Percentiles rank a stretch among this genome's conserved stretches.
Conservation (phyloP, 2,797 vertebrate genomes). For the Alectoris magna region DNA sequence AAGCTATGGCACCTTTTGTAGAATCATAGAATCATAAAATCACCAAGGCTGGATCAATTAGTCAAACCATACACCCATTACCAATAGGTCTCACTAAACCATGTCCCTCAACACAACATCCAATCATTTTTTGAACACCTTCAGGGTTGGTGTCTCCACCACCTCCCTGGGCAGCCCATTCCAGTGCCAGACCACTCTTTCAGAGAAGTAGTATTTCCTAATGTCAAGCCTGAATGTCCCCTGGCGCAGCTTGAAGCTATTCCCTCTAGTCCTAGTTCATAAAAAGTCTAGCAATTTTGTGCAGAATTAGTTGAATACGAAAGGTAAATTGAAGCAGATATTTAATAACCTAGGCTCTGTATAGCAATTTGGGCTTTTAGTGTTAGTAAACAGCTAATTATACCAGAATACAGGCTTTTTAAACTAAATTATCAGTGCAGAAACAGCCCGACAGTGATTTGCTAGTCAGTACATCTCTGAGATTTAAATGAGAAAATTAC, state of each 20-base stretch:
- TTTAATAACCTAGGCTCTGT: constrained; percentile 42
- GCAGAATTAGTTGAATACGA: constrained; percentile 42
- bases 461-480: constrained; percentile 57
- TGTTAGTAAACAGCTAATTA: constrained; percentile 76
- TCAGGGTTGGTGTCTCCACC: no score
- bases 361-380: constrained; percentile 38
- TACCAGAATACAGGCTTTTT: constrained; percentile 57
- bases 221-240: no score
- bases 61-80: no score
- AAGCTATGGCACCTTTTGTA: constrained; percentile 25
- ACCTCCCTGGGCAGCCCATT: no score
- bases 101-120: no score
- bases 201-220: no score
- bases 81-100: no score
- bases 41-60: no score
- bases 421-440: constrained; percentile 74
- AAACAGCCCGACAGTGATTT: constrained; percentile 71
- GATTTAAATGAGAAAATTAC: constrained; percentile 75
- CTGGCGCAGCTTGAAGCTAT: no score
- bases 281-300: constrained; percentile 14
- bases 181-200: no score
- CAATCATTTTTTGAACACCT: no score
- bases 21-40: no score
- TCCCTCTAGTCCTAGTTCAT: neutral
- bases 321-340: constrained; percentile 70